Percentiles rank a stretch among this genome's conserved stretches.
Evolutionary conservation across 1,140 invertebrate species (phyloP).

Genomic region (Rhagoletis pomonella): DNA sequence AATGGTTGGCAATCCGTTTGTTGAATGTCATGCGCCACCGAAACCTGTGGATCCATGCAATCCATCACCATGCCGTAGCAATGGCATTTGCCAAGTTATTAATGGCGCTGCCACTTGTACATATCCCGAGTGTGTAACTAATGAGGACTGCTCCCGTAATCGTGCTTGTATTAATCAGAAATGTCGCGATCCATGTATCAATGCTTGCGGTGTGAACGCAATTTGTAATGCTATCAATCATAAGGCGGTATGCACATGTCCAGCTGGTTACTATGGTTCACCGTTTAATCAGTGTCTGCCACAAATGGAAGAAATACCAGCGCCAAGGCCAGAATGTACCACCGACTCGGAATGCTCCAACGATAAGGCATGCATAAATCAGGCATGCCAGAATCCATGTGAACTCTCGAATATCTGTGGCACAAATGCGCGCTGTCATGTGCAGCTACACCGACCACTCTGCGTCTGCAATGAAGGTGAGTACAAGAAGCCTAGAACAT

Average conservation of each 20-base stretch:
- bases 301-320: constrained; percentile 73
- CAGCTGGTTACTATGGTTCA: constrained; percentile 86
- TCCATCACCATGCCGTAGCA: constrained; percentile 86
- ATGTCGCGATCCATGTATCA: constrained; percentile 87
- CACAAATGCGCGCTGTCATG: constrained; percentile 86
- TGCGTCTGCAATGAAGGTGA: constrained; percentile 86
- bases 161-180: constrained; percentile 87
- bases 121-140: constrained; percentile 91
- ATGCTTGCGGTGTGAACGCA: constrained; percentile 89
- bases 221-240: constrained; percentile 89
- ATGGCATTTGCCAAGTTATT: constrained; percentile 85
- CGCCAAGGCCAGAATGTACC: constrained; percentile 84
- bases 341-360: constrained; percentile 88
- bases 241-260: constrained; percentile 86
- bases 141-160: constrained; percentile 87
- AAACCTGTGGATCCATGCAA: constrained; percentile 82
- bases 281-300: constrained; percentile 83
- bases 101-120: constrained; percentile 82
- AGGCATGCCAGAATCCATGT: constrained; percentile 87
- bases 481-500: constrained; percentile 62
- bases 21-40: constrained; percentile 78
- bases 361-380: constrained; percentile 87
- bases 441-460: constrained; percentile 86
- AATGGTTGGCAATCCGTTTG: constrained; percentile 84
- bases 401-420: constrained; percentile 82